phyloP scores from a whole-genome alignment of 2,888 invertebrate species.

The Alloscopus bannaensis region DNA sequence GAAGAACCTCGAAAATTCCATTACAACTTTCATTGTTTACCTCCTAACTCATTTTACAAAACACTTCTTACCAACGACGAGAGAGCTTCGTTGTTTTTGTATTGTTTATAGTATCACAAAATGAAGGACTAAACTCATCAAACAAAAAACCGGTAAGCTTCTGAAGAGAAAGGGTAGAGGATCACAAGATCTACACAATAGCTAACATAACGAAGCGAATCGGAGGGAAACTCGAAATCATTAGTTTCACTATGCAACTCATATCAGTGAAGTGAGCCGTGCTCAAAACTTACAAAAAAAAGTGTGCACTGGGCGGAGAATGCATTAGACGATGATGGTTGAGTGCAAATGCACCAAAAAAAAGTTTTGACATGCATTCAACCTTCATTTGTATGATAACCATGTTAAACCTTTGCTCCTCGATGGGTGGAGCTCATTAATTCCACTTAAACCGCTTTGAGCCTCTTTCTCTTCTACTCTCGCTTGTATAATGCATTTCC shows the following conservation, averaged over 20 bases:
- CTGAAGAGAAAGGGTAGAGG: too few species aligned
- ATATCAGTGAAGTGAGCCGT: neutral
- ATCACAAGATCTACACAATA: too few species aligned
- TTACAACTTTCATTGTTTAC: conserved; percentile 9
- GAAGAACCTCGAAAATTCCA: too few species aligned
- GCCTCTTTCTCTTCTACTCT: conserved; percentile 25
- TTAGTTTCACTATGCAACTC: too few species aligned
- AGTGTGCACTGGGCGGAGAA: conserved; percentile 10
- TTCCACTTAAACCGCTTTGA: conserved; percentile 57
- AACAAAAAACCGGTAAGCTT: too few species aligned
- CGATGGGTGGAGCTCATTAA: conserved; percentile 57
- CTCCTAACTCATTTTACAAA: neutral
- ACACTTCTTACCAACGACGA: conserved; percentile 10
- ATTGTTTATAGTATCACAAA: too few species aligned
- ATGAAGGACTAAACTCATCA: too few species aligned
- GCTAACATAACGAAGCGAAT: too few species aligned
- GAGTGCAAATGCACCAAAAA: conserved; percentile 14
- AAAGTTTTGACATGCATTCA: conserved; percentile 15
- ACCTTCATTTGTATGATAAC: conserved; percentile 36
- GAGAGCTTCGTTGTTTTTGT: too few species aligned
- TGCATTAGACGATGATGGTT: too few species aligned
- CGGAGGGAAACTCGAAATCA: too few species aligned
- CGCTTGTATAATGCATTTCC: conserved; percentile 14
- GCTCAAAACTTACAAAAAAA: neutral
- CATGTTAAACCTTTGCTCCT: conserved; percentile 51